A percentile compares a stretch with the other conserved stretches of the same genome.
These are phyloP conservation scores for Turritopsis rubra DNA, from an alignment of 30 jellyfish, hydroid and myxozoan genomes.

Conservation along the genomic window DNA sequence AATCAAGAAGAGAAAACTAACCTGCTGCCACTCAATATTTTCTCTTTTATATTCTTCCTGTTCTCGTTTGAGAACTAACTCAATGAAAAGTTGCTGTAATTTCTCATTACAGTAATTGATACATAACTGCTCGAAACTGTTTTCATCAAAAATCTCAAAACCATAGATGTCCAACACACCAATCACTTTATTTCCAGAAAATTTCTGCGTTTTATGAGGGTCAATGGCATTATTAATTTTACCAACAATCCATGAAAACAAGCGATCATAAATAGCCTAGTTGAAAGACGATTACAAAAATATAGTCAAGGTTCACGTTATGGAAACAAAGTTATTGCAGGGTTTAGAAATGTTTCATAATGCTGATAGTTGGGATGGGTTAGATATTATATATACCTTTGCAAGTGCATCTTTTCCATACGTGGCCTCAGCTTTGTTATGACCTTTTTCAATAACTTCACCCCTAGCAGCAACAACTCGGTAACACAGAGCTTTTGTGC, in stretches of 20 bases:
- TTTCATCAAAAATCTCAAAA: slow-evolving; percentile 78
- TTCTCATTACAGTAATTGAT: slow-evolving; percentile 88
- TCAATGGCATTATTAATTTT: slow-evolving; percentile 79
- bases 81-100: slow-evolving; percentile 86
- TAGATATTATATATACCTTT: slow-evolving; percentile 41
- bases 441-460: slow-evolving; percentile 85
- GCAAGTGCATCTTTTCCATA: slow-evolving; percentile 90
- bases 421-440: slow-evolving; percentile 58
- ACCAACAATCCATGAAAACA: slow-evolving; percentile 86
- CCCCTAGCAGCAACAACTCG: slow-evolving; percentile 93
- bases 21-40: slow-evolving; percentile 92
- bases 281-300: background rate
- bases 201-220: slow-evolving; percentile 37
- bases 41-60: slow-evolving; percentile 87
- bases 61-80: slow-evolving; percentile 78
- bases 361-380: no score
- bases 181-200: slow-evolving; percentile 61
- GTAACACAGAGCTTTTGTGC: slow-evolving; percentile 70
- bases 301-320: background rate
- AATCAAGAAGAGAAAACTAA: background rate
- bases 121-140: slow-evolving; percentile 87
- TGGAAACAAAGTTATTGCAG: no score
- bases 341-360: no score
- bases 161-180: slow-evolving; percentile 93
- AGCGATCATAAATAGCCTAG: slow-evolving; percentile 85